A percentile compares a stretch with the other conserved stretches of the same genome.
Evolutionary conservation across 2,797 vertebrate species (phyloP).

Genomic region (Chloroceryle inda): DNA sequence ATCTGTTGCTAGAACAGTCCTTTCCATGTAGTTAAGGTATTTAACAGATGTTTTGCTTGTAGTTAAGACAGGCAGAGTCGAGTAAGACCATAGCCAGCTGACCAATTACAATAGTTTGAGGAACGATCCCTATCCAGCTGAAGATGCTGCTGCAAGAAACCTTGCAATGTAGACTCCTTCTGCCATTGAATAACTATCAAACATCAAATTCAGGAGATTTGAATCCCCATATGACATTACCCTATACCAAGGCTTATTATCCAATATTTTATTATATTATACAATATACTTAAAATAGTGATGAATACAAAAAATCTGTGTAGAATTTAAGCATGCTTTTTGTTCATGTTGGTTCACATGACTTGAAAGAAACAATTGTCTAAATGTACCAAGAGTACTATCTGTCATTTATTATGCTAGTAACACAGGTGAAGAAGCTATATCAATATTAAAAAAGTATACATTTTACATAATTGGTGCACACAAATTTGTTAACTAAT

Average conservation of each 20-base stretch:
- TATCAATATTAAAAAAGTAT: neutral
- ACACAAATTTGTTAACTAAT: neutral
- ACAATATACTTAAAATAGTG: neutral
- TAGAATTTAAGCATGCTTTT: neutral
- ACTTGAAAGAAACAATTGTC: slow-evolving; percentile 8
- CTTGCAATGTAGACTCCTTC: neutral
- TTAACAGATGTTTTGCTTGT: neutral
- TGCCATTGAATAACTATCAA: neutral
- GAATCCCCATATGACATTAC: neutral
- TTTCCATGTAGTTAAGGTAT: neutral
- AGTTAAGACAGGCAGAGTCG: neutral
- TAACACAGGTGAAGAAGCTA: neutral
- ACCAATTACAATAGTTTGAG: neutral
- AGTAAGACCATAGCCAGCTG: neutral
- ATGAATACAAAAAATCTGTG: neutral
- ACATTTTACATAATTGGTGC: too few species aligned
- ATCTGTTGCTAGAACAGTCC: neutral
- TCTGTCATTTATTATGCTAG: neutral
- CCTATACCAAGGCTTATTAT: neutral
- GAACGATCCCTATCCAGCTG: neutral
- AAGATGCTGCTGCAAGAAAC: neutral
- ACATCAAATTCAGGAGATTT: neutral
- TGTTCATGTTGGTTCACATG: neutral
- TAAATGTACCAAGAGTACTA: neutral
- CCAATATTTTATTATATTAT: neutral